Evolutionary conservation across 2,797 vertebrate species (phyloP).

Genomic region (Neomorphus geoffroyi): DNA sequence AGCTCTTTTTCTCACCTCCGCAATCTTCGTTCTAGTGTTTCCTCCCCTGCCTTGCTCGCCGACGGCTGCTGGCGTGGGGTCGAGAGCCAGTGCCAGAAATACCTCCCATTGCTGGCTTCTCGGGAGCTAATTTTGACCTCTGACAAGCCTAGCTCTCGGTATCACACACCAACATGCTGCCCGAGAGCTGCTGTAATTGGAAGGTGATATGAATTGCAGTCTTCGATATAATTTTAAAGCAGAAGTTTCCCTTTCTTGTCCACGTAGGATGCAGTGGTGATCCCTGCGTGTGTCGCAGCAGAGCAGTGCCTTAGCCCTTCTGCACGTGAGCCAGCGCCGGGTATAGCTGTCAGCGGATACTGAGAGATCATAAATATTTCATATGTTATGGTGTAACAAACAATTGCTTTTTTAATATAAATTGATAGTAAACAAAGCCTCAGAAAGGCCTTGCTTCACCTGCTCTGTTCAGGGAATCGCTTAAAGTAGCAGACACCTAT

Average conservation of each 20-base stretch:
- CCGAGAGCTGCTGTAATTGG: neutral
- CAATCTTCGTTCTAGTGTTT: neutral
- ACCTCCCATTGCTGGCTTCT: neutral
- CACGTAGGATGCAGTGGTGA: neutral
- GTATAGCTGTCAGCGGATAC: neutral
- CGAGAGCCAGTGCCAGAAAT: constrained; percentile 11
- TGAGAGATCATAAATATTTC: neutral
- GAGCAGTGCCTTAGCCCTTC: neutral
- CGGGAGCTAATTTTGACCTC: constrained; percentile 50
- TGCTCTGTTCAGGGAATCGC: neutral
- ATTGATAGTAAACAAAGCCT: neutral
- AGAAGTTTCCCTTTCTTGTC: neutral
- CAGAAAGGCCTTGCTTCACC: neutral
- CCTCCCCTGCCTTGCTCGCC: neutral
- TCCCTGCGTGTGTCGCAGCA: neutral
- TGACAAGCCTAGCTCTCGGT: neutral
- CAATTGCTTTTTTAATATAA: neutral
- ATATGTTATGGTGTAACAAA: neutral
- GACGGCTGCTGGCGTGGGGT: neutral
- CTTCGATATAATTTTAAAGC: neutral
- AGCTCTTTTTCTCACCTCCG: neutral
- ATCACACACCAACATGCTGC: neutral
- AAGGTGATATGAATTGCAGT: neutral
- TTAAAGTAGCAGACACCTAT: neutral
- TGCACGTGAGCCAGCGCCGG: neutral